Evolutionary conservation across 2,888 invertebrate genomes (phyloP), one percentile per base, ranked within the genome.

Genomic region (Spialia ferax): DNA sequence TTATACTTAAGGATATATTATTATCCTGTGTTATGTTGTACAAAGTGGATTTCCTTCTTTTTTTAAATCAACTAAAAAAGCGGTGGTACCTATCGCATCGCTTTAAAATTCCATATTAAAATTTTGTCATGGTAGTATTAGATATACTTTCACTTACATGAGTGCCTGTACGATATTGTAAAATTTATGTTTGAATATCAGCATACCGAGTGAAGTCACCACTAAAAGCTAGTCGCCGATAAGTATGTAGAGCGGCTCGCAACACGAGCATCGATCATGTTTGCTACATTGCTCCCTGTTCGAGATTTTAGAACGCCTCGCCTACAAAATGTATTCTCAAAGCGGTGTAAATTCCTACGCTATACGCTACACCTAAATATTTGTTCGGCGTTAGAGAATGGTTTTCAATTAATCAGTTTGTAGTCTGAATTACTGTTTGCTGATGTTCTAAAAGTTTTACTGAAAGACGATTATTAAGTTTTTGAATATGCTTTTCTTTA

Each of bases 221-320:
- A 10, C 23, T 55, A 29, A 55, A 29, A 55, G 55, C 55, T 55
- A 55, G 55, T 29, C 20, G 20, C 2, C 38, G 42, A 63, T 55
- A 56, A 63, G 73, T 73, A 73, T 75, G 69, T 74, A 73, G 71
- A 71, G 71, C 71, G 63, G 59, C 73, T 74, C 45, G 69, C 69
- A 73, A 72, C 68, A 69, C 69, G 71, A 65, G 63, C 70, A 74
- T 73, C 68, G 63, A 71, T 72, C 69, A 66, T 60, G 65, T 52
- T 66, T 60, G 60, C 42, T 66, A 60, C 65, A 66, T 66, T 59
- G 54, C 59, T 54, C 52, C 60, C 60, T 54, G 54, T 54, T 64
- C 57, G 48, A 48, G 57, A 38, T 48, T 32, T 52, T 65, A 65
- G 26, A 65, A 59, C 65, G 57, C 32, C 59, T 65, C 57, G 38